Evolutionary conservation across 2,113 vertebrate species (phyloP).

Genomic region (Dissostichus mawsoni): DNA sequence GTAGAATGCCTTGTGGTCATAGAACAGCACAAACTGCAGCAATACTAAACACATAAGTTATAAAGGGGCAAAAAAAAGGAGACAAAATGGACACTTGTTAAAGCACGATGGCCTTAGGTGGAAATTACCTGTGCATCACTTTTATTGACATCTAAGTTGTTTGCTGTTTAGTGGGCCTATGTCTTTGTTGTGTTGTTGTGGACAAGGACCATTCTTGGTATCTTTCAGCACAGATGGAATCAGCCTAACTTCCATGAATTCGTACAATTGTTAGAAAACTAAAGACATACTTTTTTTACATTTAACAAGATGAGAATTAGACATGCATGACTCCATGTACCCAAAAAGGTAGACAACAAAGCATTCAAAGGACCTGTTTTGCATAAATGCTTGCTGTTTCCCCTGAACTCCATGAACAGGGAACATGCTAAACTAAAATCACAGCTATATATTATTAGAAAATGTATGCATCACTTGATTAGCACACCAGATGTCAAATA

Average conservation of each 20-base stretch:
- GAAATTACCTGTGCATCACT: constrained; percentile 10
- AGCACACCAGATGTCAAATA: not conserved
- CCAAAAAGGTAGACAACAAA: not conserved
- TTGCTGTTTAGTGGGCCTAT: not conserved
- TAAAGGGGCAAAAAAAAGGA: constrained; percentile 13
- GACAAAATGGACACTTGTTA: not conserved
- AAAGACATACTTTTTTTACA: not conserved
- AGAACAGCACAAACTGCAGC: not conserved
- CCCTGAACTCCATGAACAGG: not conserved
- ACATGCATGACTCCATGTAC: too few relatives aligned
- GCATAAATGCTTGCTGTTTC: not conserved
- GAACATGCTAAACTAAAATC: not conserved
- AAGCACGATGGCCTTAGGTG: not conserved
- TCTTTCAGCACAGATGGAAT: not conserved
- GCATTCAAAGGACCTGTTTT: not conserved
- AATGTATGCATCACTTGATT: not conserved
- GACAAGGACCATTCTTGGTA: not conserved
- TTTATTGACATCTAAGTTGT: not conserved
- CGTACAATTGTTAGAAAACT: not conserved
- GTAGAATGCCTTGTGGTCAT: not conserved
- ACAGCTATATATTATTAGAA: not conserved
- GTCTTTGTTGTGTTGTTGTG: not conserved
- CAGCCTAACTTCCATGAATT: not conserved
- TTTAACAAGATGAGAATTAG: not conserved
- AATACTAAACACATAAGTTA: constrained; percentile 8